Percentiles rank a stretch among this genome's conserved stretches.
These are phyloP conservation scores for Pan paniscus DNA, from an alignment of 2,113 vertebrate genomes.

Conservation along the genomic window DNA sequence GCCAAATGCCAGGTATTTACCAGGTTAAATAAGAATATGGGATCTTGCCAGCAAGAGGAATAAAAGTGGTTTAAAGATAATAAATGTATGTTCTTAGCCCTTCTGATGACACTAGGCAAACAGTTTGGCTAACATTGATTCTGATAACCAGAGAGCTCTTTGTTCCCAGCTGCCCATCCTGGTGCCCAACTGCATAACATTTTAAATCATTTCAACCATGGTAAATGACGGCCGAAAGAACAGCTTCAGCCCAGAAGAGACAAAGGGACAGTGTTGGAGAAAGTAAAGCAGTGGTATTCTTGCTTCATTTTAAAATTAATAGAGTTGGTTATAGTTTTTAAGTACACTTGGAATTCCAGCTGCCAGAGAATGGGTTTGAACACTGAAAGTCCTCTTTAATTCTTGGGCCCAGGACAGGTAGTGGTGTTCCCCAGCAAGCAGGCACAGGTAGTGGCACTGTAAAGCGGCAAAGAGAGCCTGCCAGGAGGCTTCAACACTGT, in stretches of 20 bases:
- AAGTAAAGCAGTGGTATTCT: slow-evolving; percentile 51
- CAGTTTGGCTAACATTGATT: neutral
- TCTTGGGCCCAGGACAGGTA: neutral
- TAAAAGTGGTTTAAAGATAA: slow-evolving; percentile 55
- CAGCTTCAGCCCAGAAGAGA: neutral
- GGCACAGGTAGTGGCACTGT: slow-evolving; percentile 46
- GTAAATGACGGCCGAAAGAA: neutral
- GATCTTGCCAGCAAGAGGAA: neutral
- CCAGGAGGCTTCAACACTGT: slow-evolving; percentile 59
- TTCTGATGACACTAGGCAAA: neutral
- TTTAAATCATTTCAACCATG: slow-evolving; percentile 35
- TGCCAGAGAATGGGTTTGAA: slow-evolving; percentile 60
- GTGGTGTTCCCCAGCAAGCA: slow-evolving; percentile 16
- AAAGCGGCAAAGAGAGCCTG: neutral
- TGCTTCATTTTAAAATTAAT: slow-evolving; percentile 64
- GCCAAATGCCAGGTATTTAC: slow-evolving; percentile 45
- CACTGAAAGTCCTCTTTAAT: slow-evolving; percentile 72
- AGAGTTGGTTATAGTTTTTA: slow-evolving; percentile 63
- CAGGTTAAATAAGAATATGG: slow-evolving; percentile 20
- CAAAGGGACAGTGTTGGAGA: slow-evolving; percentile 70
- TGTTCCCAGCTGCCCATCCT: neutral
- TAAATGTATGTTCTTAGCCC: slow-evolving; percentile 37
- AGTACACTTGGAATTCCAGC: slow-evolving; percentile 46
- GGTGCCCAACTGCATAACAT: neutral
- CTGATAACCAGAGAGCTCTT: slow-evolving; percentile 68